phyloP scores from a whole-genome alignment of 1,140 invertebrate species.

The Danaus melanippus region DNA sequence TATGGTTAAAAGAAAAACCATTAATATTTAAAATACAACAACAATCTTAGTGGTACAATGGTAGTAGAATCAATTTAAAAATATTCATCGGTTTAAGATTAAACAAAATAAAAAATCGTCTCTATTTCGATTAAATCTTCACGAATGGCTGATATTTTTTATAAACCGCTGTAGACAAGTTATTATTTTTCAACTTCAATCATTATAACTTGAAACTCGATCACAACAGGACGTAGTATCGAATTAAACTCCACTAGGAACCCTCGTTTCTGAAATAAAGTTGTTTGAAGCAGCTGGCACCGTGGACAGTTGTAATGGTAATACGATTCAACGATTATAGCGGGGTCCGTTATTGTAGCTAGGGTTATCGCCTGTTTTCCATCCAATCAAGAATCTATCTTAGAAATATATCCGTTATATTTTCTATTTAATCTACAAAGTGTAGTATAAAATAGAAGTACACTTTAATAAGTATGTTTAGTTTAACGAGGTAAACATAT shows the following conservation, averaged over 20 bases:
- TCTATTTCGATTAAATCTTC: too few species aligned
- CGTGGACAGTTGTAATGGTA: conserved; percentile 66
- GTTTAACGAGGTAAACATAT: too few species aligned
- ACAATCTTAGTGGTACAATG: too few species aligned
- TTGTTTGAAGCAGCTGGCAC: conserved; percentile 62
- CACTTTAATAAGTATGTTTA: not conserved
- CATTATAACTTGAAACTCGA: conserved; percentile 24
- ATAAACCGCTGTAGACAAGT: conserved; percentile 11
- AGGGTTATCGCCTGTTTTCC: conserved; percentile 13
- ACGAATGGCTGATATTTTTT: not conserved
- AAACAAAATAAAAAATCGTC: too few species aligned
- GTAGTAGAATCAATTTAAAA: too few species aligned
- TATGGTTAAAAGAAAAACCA: too few species aligned
- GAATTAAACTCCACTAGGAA: conserved; percentile 36
- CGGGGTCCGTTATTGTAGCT: conserved; percentile 28
- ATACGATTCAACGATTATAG: conserved; percentile 67
- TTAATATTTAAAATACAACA: too few species aligned
- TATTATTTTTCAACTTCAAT: conserved; percentile 22
- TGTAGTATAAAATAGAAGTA: conserved; percentile 4
- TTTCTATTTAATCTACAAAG: too few species aligned
- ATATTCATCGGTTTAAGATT: too few species aligned
- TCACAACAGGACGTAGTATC: conserved; percentile 28
- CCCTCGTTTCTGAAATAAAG: conserved; percentile 54
- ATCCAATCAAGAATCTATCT: too few species aligned
- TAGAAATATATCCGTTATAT: too few species aligned